Evolutionary conservation across 2,888 invertebrate genomes (phyloP).

Genomic region (Caenorhabditis sp.): DNA sequence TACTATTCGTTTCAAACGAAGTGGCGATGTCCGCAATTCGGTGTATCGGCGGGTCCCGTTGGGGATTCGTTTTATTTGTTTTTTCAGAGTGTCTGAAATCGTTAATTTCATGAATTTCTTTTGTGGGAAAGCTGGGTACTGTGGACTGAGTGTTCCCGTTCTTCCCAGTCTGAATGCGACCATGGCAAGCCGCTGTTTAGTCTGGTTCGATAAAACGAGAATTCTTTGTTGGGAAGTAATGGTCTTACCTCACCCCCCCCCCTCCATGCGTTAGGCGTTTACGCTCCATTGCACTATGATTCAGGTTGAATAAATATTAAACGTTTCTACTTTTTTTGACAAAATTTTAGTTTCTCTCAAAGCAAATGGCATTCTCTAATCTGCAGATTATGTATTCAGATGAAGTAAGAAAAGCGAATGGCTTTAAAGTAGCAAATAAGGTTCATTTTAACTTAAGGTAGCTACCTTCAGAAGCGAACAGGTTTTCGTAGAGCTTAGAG

Average conservation of each 20-base stretch:
- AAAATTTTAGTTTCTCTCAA: not conserved
- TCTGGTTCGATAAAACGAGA: no score
- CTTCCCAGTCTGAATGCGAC: no score
- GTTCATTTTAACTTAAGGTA: not conserved
- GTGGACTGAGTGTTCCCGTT: no score
- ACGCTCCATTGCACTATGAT: conserved; percentile 9
- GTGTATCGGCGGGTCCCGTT: no score
- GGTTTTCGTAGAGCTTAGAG: not conserved
- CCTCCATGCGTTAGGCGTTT: not conserved
- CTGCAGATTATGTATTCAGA: conserved; percentile 19
- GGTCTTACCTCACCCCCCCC: not conserved
- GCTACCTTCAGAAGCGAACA: not conserved
- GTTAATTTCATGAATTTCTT: no score
- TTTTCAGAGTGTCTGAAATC: no score
- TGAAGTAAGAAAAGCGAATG: conserved; percentile 1
- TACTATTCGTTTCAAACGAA: no score
- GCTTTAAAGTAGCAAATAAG: not conserved
- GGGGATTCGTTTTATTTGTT: no score
- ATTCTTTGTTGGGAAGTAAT: no score
- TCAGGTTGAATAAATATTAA: not conserved
- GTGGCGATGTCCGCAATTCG: no score
- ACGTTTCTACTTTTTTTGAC: not conserved
- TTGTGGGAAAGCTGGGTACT: no score
- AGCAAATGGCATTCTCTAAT: not conserved
- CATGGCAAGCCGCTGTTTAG: no score